phyloP scores from a whole-genome alignment of 2,888 invertebrate species.

The Harpalus rufipes region DNA sequence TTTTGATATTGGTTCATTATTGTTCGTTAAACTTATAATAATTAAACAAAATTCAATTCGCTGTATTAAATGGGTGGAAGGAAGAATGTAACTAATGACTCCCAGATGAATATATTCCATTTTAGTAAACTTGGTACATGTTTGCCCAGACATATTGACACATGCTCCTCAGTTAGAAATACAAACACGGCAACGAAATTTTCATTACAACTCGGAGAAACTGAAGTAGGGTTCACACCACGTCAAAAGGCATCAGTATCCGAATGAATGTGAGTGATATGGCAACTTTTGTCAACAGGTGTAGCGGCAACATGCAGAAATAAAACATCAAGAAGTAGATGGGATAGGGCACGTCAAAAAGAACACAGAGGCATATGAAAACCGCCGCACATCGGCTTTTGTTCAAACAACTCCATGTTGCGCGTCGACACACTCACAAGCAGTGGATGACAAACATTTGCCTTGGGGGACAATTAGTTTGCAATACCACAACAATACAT shows the following conservation, averaged over 20 bases:
- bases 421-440: conserved; percentile 35
- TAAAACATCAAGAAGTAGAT: conserved; percentile 32
- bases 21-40: neutral
- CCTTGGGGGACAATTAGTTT: neutral
- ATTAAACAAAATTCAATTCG: conserved; percentile 4
- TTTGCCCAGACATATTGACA: conserved; percentile 9
- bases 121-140: neutral
- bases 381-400: conserved; percentile 53
- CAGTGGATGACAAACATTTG: conserved; percentile 26
- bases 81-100: conserved; percentile 5
- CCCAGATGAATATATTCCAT: conserved; percentile 9
- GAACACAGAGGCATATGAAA: conserved; percentile 53
- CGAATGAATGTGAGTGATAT: conserved; percentile 45
- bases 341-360: conserved; percentile 22
- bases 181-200: conserved; percentile 29
- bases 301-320: conserved; percentile 44
- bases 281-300: conserved; percentile 58
- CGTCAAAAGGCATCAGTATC: conserved; percentile 17
- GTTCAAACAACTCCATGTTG: conserved; percentile 44
- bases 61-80: neutral
- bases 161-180: conserved; percentile 2
- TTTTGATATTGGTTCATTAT: too few relatives aligned
- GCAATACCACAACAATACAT: neutral
- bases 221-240: neutral
- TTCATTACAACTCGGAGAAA: conserved; percentile 31